Percentiles rank a stretch among this genome's conserved stretches.
Conservation (phyloP, 1,140 invertebrate species). For the Drosophila albomicans region DNA sequence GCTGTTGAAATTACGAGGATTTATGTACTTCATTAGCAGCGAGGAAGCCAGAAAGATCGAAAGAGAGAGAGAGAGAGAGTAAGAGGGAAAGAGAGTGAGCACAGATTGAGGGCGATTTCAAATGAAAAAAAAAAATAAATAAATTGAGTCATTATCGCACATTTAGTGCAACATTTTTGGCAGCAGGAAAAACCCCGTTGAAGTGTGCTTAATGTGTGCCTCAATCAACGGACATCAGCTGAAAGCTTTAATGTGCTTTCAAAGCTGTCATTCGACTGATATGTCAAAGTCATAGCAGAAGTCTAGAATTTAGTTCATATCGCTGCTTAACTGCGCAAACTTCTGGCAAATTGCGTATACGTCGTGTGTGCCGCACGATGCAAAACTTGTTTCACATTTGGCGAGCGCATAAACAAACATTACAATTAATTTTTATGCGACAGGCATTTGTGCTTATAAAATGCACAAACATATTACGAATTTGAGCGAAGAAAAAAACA, state of each 20-base stretch:
- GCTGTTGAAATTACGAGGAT: conserved; percentile 47
- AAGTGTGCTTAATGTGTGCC: neutral
- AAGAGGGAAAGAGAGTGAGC: neutral
- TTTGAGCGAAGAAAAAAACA: conserved; percentile 20
- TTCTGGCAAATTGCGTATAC: conserved; percentile 39
- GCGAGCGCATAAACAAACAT: conserved; percentile 80
- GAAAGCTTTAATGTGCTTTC: conserved; percentile 15
- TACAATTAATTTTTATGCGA: conserved; percentile 83
- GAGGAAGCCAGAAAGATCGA: conserved; percentile 10
- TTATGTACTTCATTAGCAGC: conserved; percentile 60
- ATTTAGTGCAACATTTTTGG: neutral
- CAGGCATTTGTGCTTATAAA: conserved; percentile 82
- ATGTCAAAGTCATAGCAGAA: neutral
- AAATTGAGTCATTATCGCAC: conserved; percentile 36
- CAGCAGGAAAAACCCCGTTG: neutral
- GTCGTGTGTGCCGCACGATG: conserved; percentile 24
- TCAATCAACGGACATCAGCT: conserved; percentile 2
- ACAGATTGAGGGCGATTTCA: conserved; percentile 24
- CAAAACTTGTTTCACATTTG: conserved; percentile 63
- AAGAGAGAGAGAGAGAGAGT: too few species aligned
- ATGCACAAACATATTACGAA: conserved; percentile 72
- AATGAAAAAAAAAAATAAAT: conserved; percentile 6
- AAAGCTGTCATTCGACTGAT: conserved; percentile 7
- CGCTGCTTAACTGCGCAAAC: neutral
- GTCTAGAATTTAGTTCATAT: conserved; percentile 3